Evolutionary conservation across 2,888 invertebrate genomes (phyloP), one percentile per base, ranked within the genome.

Genomic region (Marasmarcha lunaedactyla): DNA sequence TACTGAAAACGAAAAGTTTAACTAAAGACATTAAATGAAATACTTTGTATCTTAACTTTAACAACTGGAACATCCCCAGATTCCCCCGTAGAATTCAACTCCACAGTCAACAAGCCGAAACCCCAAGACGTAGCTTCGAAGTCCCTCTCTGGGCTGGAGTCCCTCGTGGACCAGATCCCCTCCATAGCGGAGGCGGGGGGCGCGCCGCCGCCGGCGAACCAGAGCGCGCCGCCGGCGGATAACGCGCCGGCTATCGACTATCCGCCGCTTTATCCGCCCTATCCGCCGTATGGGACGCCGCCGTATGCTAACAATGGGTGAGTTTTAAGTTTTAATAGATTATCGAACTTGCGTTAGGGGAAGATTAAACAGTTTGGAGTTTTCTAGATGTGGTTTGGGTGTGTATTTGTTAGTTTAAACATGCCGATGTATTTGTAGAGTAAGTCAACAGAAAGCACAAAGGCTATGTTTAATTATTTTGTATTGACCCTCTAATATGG

Each of bases 131-230:
- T 93, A 26, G 89, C 93, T n/a, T 90, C 92, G 15, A 94, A 94
- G 67, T 93, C 92, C 54, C 81, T 93, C 36, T 94, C 94, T 12
- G 95, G 94, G 13, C 84, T 95, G 36, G 94, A 95, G 71, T 94
- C 94, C 33, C 85, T 95, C 36, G 94, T 95, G 47, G 94, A 95
- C 79, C 95, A 95, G 85, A 95, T 95, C 71, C 95, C 94, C 38
- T 91, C 92, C 55, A 92, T 94, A 70, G 89, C 91, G 41, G 93
- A 94, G 55, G 55, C 52, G 50, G 44, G 44, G 36, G 56, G 42
- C 13, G 52, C 42, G 40, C 53, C 46, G 36, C 54, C 45, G 35
- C 51, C 56, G 15, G 52, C 54, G 39, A 55, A 59, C 14, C 54
- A 54, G 49, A 57, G 66, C 37, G 50, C 67, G 42, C 47, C 63